Conservation (phyloP, 2,888 invertebrate species). For the Yponomeuta cagnagella region DNA sequence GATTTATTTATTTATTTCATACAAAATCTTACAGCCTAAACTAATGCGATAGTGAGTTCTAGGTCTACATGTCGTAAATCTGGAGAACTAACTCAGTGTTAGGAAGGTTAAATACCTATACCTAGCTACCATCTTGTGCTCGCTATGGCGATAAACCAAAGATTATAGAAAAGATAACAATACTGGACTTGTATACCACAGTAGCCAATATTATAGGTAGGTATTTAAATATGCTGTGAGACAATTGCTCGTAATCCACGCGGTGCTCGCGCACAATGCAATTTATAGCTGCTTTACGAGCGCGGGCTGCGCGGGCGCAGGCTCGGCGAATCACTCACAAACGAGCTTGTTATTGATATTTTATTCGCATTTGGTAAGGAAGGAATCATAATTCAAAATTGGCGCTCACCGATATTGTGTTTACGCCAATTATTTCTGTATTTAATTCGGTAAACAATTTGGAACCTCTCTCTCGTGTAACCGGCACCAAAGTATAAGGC, state of each 20-base stretch:
- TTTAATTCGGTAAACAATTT: conserved; percentile 1
- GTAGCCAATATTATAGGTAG: conserved; percentile 14
- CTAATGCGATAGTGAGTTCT: too few relatives aligned
- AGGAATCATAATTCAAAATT: conserved; percentile 9
- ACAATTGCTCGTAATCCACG: conserved; percentile 65
- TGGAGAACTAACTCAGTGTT: too few relatives aligned
- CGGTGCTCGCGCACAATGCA: conserved; percentile 41
- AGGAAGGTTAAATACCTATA: not conserved
- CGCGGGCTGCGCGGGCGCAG: conserved; percentile 6
- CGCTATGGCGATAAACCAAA: not conserved
- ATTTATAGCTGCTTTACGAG: conserved; percentile 42
- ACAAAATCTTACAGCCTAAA: too few relatives aligned
- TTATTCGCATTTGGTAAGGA: conserved; percentile 31
- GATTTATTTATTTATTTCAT: too few relatives aligned
- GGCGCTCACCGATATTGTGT: not conserved
- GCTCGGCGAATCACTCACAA: conserved; percentile 36
- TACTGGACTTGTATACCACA: conserved; percentile 33
- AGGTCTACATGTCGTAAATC: too few relatives aligned
- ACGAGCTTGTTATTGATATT: conserved; percentile 63
- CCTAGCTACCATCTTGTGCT: not conserved
- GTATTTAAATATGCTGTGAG: conserved; percentile 22
- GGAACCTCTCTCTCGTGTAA: not conserved
- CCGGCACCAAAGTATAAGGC: too few relatives aligned
- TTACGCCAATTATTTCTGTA: not conserved
- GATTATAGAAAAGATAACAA: conserved; percentile 3